Evolutionary conservation across 2,113 vertebrate genomes (phyloP).

Genomic region (Craseonycteris thonglongyai): DNA sequence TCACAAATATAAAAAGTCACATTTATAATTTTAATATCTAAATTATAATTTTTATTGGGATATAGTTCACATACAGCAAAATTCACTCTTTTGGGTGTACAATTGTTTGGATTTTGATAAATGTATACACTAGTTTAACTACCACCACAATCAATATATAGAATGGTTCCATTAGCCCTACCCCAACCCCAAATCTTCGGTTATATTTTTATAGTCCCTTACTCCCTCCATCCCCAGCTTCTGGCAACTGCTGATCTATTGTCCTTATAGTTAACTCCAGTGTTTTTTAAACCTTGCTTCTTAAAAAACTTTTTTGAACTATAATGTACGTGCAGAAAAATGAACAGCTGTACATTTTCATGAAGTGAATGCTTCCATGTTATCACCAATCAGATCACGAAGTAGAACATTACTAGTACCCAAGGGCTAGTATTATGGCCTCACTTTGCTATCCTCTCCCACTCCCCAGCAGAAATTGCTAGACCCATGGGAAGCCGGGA

Average conservation of each 20-base stretch:
- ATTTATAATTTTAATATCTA: background rate
- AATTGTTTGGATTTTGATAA: background rate
- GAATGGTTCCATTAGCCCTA: background rate
- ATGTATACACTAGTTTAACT: background rate
- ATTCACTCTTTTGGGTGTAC: background rate
- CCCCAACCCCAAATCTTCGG: background rate
- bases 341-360: background rate
- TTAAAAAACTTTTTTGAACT: background rate
- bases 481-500: no score
- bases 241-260: background rate
- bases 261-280: background rate
- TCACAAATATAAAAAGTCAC: background rate
- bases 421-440: fast-evolving
- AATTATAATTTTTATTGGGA: background rate
- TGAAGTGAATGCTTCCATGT: background rate
- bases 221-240: background rate
- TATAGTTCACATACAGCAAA: background rate
- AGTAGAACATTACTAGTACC: background rate
- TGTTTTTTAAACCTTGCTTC: background rate
- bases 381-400: background rate
- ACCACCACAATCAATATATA: background rate
- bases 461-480: background rate
- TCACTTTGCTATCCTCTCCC: background rate
- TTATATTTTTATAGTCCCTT: background rate
- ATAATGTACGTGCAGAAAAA: background rate